Base-by-base conservation (phyloP, 2,888 invertebrate genomes). In the Leptopilina drosophilae region DNA sequence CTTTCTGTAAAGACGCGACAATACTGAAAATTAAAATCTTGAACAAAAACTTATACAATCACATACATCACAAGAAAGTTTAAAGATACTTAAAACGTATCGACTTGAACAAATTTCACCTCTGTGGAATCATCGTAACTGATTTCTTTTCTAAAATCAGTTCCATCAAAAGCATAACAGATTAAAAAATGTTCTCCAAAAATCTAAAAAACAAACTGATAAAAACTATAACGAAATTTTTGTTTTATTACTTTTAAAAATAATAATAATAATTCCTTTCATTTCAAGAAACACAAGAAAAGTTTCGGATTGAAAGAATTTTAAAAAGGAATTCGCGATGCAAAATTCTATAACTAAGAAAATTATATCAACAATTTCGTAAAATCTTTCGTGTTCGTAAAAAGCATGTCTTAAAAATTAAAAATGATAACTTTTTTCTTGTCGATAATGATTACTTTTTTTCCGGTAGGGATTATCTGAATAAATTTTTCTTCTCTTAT, bases 21-120 rank as follows among this genome's bases (percentile, higher is more conserved):
- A 73, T 73, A 73, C 73, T 73, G 73, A 49, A 73, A 73, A 73
- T 73, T 73, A 73, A 73, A 73, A 73, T 73, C 73, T 20, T 73
- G 73, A 73, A 73, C 73, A 73, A 73, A 69, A 73, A 73, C 15
- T 8, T 56, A 33, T 73, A 73, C 26, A 73, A 73, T 73, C 73
- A 73, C 73, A 33, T 73, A 20, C 73, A 73, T 73, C 73, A 73
- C 73, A 73, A 73, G 56, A 73, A 73, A 56, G 73, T 56, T 49
- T 49, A 69, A 59, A 73, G 73, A 73, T 56, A 73, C 73, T 73
- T 73, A 73, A 62, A 73, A 73, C 73, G 73, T 73, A 73, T 73
- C 73, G 73, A 73, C 73, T 56, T 73, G 73, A 73, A 73, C 40
- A 59, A 73, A 73, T 73, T 73, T 73, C 56, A 56, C 53, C 73